Percentiles rank a stretch among this genome's conserved stretches.
Evolutionary conservation across 2,797 vertebrate species (phyloP).

Genomic region (Gambusia yucatana): DNA sequence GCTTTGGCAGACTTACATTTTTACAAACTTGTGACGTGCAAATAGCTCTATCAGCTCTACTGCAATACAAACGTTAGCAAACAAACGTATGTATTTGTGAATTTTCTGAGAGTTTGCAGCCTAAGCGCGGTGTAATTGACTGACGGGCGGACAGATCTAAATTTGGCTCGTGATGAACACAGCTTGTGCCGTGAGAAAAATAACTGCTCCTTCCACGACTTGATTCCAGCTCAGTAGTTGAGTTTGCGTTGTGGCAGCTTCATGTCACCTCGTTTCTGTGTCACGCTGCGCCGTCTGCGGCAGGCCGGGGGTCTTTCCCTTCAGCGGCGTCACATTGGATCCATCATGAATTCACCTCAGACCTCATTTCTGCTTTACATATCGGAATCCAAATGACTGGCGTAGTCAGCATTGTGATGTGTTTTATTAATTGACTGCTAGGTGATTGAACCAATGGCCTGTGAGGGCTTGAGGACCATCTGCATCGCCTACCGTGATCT

Average conservation of each 20-base stretch:
- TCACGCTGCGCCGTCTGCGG: slow-evolving; percentile 39
- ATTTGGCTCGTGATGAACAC: slow-evolving; percentile 42
- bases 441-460: slow-evolving; percentile 93
- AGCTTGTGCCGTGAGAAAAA: slow-evolving; percentile 50
- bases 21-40: slow-evolving; percentile 4
- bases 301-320: slow-evolving; percentile 26
- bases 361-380: slow-evolving; percentile 1
- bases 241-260: slow-evolving; percentile 56
- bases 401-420: neutral
- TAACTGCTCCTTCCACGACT: slow-evolving; percentile 40
- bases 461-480: slow-evolving; percentile 91
- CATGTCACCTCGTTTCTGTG: slow-evolving; percentile 44
- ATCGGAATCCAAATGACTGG: neutral
- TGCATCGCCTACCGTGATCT: slow-evolving; percentile 91
- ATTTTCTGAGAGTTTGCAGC: slow-evolving; percentile 14
- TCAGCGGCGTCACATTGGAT: slow-evolving; percentile 36
- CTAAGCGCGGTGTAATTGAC: slow-evolving; percentile 21
- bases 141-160: slow-evolving; percentile 43
- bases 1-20: slow-evolving; percentile 9
- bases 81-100: slow-evolving; percentile 16
- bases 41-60: slow-evolving; percentile 1
- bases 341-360: slow-evolving; percentile 25
- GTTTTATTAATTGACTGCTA: slow-evolving; percentile 50
- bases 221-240: slow-evolving; percentile 53
- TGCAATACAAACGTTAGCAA: slow-evolving; percentile 17